phyloP scores from a whole-genome alignment of 2,113 vertebrate genomes.

The Megaleporinus macrocephalus region DNA sequence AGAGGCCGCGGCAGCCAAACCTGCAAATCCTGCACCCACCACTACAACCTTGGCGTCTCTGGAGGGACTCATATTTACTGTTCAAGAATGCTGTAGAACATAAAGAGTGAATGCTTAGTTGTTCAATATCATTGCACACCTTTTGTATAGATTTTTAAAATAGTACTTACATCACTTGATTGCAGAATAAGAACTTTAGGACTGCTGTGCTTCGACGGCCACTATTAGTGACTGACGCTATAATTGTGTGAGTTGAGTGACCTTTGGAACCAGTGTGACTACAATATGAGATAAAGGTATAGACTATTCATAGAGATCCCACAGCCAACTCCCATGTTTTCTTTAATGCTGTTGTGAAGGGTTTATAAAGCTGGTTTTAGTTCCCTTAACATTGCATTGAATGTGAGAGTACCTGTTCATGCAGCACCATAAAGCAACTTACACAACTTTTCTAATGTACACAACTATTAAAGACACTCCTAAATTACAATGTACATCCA shows the following conservation, averaged over 20 bases:
- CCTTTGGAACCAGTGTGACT: conserved; percentile 7
- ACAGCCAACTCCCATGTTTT: background rate
- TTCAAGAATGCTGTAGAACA: background rate
- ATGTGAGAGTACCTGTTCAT: too few species aligned
- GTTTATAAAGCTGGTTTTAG: background rate
- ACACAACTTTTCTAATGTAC: too few species aligned
- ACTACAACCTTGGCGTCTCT: conserved; percentile 56
- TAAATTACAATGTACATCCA: too few species aligned
- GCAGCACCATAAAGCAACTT: too few species aligned
- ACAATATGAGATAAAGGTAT: background rate
- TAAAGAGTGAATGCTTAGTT: background rate
- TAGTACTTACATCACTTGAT: background rate
- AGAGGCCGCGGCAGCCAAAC: conserved; percentile 60
- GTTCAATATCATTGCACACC: background rate
- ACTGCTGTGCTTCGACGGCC: background rate
- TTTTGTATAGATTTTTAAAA: background rate
- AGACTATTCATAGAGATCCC: background rate
- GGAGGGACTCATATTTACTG: conserved; percentile 19
- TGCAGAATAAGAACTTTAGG: background rate
- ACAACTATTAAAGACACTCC: too few species aligned
- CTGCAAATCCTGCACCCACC: conserved; percentile 68
- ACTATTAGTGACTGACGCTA: background rate
- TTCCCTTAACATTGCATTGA: too few species aligned
- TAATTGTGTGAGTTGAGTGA: background rate
- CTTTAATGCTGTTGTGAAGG: background rate